These are phyloP conservation scores for Mus spretus DNA, from an alignment of 2,797 vertebrate genomes.

Conservation along the genomic window DNA sequence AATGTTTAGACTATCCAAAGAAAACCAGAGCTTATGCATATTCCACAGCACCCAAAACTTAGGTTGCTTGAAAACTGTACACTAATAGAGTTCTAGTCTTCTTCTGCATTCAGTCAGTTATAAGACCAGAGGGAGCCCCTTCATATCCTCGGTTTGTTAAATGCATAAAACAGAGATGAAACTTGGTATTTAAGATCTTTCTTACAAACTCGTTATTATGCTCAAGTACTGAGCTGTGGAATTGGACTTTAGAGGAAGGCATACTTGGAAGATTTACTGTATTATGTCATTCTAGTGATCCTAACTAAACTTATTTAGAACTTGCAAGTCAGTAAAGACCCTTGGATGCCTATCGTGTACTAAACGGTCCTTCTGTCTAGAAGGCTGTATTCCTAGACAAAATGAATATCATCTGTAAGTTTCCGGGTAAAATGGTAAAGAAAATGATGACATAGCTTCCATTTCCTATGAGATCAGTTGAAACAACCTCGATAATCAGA, in stretches of 20 bases:
- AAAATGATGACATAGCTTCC: not conserved
- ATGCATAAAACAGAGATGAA: slow-evolving; percentile 5
- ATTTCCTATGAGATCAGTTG: not conserved
- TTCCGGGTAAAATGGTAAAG: not conserved
- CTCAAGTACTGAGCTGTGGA: slow-evolving; percentile 20
- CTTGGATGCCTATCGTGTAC: slow-evolving; percentile 63
- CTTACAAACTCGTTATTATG: not conserved
- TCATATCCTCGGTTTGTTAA: not conserved
- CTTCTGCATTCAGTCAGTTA: not conserved
- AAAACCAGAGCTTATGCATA: not conserved
- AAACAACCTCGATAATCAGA: not conserved
- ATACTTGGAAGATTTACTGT: slow-evolving; percentile 19
- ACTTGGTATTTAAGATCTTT: slow-evolving; percentile 45
- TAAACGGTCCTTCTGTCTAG: slow-evolving; percentile 37
- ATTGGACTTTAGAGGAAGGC: slow-evolving; percentile 28
- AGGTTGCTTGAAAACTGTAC: not conserved
- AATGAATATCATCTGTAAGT: slow-evolving; percentile 7
- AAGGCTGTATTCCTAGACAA: slow-evolving; percentile 54
- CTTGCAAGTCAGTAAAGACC: not conserved
- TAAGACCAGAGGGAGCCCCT: not conserved
- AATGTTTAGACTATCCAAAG: not conserved
- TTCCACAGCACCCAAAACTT: not conserved
- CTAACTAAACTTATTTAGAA: slow-evolving; percentile 59
- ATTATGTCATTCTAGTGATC: not conserved
- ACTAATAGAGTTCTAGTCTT: not conserved